Evolutionary conservation across 2,888 invertebrate genomes (phyloP), one percentile per base, ranked within the genome.

Genomic region (Bembecia ichneumoniformis): DNA sequence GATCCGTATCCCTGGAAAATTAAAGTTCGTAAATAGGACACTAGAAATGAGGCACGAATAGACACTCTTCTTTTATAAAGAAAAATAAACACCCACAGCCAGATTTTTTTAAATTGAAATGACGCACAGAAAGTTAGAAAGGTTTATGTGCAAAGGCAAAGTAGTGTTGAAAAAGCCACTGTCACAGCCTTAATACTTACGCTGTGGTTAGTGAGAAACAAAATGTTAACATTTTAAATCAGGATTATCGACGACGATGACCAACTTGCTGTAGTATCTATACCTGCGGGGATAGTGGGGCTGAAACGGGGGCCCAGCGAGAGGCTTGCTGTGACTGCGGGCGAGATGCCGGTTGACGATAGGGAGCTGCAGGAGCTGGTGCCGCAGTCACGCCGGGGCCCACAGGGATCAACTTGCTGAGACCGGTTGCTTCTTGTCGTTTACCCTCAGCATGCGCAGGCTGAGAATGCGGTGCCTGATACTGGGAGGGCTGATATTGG

Each of bases 221-320:
- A n/a, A 40, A 40, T 3, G 40, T 40, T 40, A 40, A 14, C n/a
- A 1, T 0, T 40, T n/a, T 13, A 40, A 44, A 17, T 15, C 10
- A 44, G 17, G 44, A 44, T 15, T 16, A 15, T 15, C 40, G 44
- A 15, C 44, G 44, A 44, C 15, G 44, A 9, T 15, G 44, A 44
- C 16, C 17, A 44, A 44, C 14, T 40, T 14, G 40, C 14, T 40
- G 11, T 14, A 40, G 40, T n/a, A 15, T 46, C 55, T 68, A 61
- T 86, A 86, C 87, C 86, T 87, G 86, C 55, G 86, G 86, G 62
- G 87, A 86, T 61, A 74, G 73, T 58, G 84, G 84, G 58, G 82
- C 80, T 59, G 81, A 78, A 55, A 87, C 87, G 43, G 87, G 86
- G 56, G 82, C 84, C 87, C 87, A 88, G 46, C 47, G 34, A 36